Percentiles rank a stretch among this genome's conserved stretches.
These are phyloP conservation scores for Temnothorax longispinosus DNA, from an alignment of 1,140 invertebrate genomes.

Conservation along the genomic window DNA sequence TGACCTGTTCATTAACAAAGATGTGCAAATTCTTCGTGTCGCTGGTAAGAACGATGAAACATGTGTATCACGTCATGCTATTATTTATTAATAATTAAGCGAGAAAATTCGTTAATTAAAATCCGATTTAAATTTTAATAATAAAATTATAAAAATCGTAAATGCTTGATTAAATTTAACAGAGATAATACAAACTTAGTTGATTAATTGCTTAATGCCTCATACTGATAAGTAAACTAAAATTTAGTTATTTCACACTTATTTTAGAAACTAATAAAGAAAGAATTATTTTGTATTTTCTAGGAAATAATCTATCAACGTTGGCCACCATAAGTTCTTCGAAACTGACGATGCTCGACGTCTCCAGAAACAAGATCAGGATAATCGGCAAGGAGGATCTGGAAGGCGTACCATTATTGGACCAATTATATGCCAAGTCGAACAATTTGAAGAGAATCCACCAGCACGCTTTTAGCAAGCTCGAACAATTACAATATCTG, in stretches of 20 bases:
- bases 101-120: not conserved
- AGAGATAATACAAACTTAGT: not conserved
- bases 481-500: constrained; percentile 88
- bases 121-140: not conserved
- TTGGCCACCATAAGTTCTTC: constrained; percentile 85
- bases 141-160: not conserved
- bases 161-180: not conserved
- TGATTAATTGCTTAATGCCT: not conserved
- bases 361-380: constrained; percentile 88
- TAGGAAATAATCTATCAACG: constrained; percentile 72
- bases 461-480: constrained; percentile 88
- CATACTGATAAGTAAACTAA: not conserved
- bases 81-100: constrained; percentile 22
- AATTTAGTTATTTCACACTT: not conserved
- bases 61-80: not conserved
- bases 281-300: constrained; percentile 14
- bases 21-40: constrained; percentile 87
- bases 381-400: constrained; percentile 89
- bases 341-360: constrained; percentile 88
- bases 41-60: constrained; percentile 68
- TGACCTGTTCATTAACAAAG: constrained; percentile 87
- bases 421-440: constrained; percentile 88
- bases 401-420: constrained; percentile 87
- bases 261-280: not conserved
- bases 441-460: constrained; percentile 89